Evolutionary conservation across 1,140 invertebrate species (phyloP), one percentile per base, ranked within the genome.

Genomic region (Uloborus diversus): DNA sequence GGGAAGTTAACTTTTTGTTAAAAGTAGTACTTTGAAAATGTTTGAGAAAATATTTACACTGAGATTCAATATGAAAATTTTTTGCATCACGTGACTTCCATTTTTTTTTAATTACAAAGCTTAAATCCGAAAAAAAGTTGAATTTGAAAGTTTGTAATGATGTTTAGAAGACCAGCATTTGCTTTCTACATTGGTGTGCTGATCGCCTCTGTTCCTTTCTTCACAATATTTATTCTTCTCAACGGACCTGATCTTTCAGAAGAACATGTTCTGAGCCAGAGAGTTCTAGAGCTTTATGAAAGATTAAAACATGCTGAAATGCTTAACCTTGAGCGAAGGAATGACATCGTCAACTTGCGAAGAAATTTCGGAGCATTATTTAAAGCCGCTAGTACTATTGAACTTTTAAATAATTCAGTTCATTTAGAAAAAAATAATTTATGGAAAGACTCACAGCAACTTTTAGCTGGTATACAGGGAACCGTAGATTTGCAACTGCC

Each of bases 251-350:
- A 85, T 82, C 71, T 83, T 17, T 90, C 88, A 75, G 89, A 90
- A 73, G 92, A 93, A 84, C 89, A 92, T 82, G 86, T 90, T 75
- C 86, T 94, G 83, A 90, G 92, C 57, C 89, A 92, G 85, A 87
- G 90, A 62, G 86, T 93, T 81, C 91, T 91, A 27, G 92, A 93
- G 80, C 88, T 93, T 82, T 91, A 92, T 73, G 90, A 92, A 59
- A 89, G 91, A 28, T 85, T 94, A 14, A 90, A 92, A 82, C 92
- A 92, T 83, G 86, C 93, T 27, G 92, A 94, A 83, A 89, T 91
- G 7, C 88, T 93, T 85, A 93, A 93, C 84, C 86, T 90, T 14
- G 89, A 91, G 0, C 85, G 92, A 4, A 90, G 93, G 83, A 91
- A 92, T 84, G 92, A 94, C 83, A 89, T 94, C 1, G 89, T 90